phyloP scores from a whole-genome alignment of 2,797 vertebrate species.

The Coccyzus lansbergi region DNA sequence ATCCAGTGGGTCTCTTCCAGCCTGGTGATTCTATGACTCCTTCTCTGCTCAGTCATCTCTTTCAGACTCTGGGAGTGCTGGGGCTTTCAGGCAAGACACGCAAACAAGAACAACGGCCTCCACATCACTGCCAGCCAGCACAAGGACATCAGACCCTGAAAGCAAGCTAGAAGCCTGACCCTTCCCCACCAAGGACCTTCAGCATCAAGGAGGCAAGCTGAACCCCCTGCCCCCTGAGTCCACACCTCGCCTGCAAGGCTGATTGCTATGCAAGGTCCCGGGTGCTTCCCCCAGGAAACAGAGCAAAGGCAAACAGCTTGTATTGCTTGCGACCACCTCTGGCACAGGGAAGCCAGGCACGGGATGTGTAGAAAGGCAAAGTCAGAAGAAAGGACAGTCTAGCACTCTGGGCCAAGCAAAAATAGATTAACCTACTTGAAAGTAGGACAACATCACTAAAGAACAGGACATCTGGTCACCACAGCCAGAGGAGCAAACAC shows the following conservation, averaged over 20 bases:
- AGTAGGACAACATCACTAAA: slow-evolving; percentile 22
- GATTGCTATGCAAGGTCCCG: neutral
- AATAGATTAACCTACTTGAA: slow-evolving; percentile 69
- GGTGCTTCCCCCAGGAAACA: neutral
- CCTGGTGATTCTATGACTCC: too few species aligned
- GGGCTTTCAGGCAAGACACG: neutral
- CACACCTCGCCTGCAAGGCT: neutral
- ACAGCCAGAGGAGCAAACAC: neutral
- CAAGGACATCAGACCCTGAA: neutral
- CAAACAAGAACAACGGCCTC: neutral
- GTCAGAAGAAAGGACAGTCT: slow-evolving; percentile 50
- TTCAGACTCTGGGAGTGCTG: neutral
- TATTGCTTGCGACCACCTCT: neutral
- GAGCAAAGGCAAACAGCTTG: neutral
- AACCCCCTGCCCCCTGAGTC: neutral
- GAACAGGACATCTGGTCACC: slow-evolving; percentile 56
- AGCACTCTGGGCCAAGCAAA: slow-evolving; percentile 38
- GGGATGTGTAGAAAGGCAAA: neutral
- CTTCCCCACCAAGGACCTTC: neutral
- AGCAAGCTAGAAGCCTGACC: neutral
- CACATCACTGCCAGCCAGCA: neutral
- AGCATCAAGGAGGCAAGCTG: neutral
- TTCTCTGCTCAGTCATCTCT: neutral
- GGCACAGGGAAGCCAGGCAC: neutral
- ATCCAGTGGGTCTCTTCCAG: too few species aligned